Base-by-base conservation (phyloP, 2,888 invertebrate genomes). In the Habrosyne pyritoides region DNA sequence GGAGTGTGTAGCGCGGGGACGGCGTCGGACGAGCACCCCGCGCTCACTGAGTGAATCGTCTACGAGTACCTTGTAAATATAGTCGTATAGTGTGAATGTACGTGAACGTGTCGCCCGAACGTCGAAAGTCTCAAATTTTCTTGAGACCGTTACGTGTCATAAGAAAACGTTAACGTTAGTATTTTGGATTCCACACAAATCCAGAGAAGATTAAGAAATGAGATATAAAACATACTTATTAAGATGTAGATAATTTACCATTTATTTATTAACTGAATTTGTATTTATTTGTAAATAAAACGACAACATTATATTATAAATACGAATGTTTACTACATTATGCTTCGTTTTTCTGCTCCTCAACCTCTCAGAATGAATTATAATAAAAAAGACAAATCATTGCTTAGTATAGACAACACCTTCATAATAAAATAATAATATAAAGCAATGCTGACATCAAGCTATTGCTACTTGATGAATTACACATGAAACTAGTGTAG, bases 231-330 rank as follows among this genome's bases (percentile, higher is more conserved):
- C 87, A 88, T 91, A 91, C 85, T 89, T 91, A 89, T 90, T 92
- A 92, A 92, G 91, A 86, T 92, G 92, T 92, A 92, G 92, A 92
- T 92, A 92, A 91, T 90, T 91, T 92, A 92, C 92, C 92, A 92
- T 91, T 91, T 92, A 92, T 92, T 92, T 92, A 92, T 92, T 92
- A 92, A 92, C 93, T 91, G 91, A 92, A 92, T 92, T 92, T 92
- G 92, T 92, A 92, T 92, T 92, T 92, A 92, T 92, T 92, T 92
- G 92, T 92, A 92, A 91, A 92, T 92, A 92, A 92, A 92, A 90
- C 87, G 83, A 91, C 87, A 87, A 89, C 88, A 91, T 87, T 89
- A 91, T 92, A 90, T 90, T 91, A 92, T 90, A 92, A 91, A 91
- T 91, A 90, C 91, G 90, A 92, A 92, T 92, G 92, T 91, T 92